phyloP scores from a whole-genome alignment of 2,113 vertebrate species.

The Limanda limanda region DNA sequence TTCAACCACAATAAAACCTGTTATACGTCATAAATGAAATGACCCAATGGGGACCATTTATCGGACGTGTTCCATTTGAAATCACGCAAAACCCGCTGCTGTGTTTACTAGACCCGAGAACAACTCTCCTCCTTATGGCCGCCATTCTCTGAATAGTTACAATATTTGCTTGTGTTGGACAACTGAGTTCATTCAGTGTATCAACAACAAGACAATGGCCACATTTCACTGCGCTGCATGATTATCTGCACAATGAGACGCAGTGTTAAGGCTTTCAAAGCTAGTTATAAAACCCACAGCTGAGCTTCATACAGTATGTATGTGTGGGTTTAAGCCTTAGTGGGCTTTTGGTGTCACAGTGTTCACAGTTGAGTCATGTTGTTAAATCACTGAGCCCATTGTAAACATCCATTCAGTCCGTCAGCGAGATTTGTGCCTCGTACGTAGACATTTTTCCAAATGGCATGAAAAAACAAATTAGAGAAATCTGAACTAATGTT shows the following conservation, averaged over 20 bases:
- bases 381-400: constrained; percentile 54
- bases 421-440: constrained; percentile 12
- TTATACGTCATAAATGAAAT: constrained; percentile 21
- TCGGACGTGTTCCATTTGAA: constrained; percentile 23
- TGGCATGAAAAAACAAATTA: constrained; percentile 14
- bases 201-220: constrained; percentile 77
- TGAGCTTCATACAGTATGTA: constrained; percentile 65
- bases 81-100: constrained; percentile 18
- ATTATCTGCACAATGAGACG: constrained; percentile 73
- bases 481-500: constrained; percentile 11
- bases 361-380: constrained; percentile 58
- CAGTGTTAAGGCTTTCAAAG: constrained; percentile 75
- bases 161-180: constrained; percentile 81
- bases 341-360: constrained; percentile 58
- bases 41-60: constrained; percentile 14
- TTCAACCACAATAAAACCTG: constrained; percentile 39
- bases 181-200: constrained; percentile 79
- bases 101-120: constrained; percentile 30
- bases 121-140: constrained; percentile 56
- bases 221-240: constrained; percentile 72
- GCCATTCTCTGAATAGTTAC: constrained; percentile 77
- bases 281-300: constrained; percentile 62
- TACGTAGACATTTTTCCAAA: constrained; percentile 41
- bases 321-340: constrained; percentile 54
- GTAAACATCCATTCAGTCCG: constrained; percentile 49